A percentile compares a stretch with the other conserved stretches of the same genome.
Conservation (phyloP, 2,888 invertebrate species). For the Melieria picta region DNA sequence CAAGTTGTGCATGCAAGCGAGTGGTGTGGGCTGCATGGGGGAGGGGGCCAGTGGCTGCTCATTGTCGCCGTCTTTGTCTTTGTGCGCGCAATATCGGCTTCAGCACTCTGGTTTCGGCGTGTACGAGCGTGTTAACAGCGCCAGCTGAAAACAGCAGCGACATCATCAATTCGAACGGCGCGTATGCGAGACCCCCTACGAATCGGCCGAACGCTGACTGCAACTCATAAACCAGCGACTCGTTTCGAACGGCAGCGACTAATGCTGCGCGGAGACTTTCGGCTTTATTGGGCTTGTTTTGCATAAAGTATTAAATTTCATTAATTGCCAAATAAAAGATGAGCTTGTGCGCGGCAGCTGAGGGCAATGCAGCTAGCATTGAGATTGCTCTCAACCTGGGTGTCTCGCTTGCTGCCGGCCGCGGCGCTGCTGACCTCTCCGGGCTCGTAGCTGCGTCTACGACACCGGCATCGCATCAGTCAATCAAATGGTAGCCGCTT, state of each 20-base stretch:
- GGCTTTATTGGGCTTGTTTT: constrained; percentile 27
- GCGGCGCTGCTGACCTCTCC: too few species aligned
- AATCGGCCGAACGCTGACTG: not conserved
- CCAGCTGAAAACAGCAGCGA: constrained; percentile 37
- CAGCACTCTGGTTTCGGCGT: not conserved
- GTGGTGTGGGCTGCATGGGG: not conserved
- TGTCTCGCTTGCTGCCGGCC: too few species aligned
- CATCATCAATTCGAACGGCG: constrained; percentile 37
- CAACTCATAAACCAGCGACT: constrained; percentile 19
- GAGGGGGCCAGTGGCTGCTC: not conserved
- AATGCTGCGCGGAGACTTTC: too few species aligned
- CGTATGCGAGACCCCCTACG: constrained; percentile 9
- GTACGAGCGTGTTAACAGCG: constrained; percentile 6
- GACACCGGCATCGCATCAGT: constrained; percentile 10
- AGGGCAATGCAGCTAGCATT: not conserved
- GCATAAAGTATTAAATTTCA: constrained; percentile 61
- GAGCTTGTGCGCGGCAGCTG: constrained; percentile 29
- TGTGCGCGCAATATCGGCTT: not conserved
- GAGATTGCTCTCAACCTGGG: too few species aligned
- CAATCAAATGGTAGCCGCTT: not conserved
- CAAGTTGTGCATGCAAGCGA: constrained; percentile 4
- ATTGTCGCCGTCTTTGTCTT: not conserved
- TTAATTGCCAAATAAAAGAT: constrained; percentile 54
- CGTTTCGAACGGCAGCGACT: constrained; percentile 27
- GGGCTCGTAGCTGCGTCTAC: too few species aligned